phyloP scores from a whole-genome alignment of 2,888 invertebrate genomes.

The Pedicia rivosa region DNA sequence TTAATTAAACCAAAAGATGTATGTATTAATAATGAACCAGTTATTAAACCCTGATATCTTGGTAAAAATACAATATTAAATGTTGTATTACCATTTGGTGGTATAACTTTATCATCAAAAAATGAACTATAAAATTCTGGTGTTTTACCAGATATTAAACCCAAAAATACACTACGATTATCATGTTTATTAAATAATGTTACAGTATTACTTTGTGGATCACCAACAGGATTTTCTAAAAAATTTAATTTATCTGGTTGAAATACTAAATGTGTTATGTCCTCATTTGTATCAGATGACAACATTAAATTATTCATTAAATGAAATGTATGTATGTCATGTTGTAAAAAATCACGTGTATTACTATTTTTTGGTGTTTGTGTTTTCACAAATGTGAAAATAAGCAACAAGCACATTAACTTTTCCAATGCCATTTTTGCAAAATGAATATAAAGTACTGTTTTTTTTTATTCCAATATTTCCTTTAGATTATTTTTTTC shows the following conservation, averaged over 20 bases:
- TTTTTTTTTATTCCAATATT: too few species aligned
- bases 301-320: conserved; percentile 2
- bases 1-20: conserved; percentile 85
- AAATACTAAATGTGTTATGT: conserved; percentile 1
- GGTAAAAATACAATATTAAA: conserved; percentile 95
- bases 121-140: conserved; percentile 95
- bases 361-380: conserved; percentile 4
- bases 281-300: background rate
- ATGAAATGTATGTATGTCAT: conserved; percentile 2
- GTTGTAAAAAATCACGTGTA: conserved; percentile 3
- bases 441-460: too few species aligned
- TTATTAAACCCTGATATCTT: conserved; percentile 72
- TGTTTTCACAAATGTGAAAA: conserved; percentile 5
- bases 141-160: conserved; percentile 87
- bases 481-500: too few species aligned
- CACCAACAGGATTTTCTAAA: conserved; percentile 44
- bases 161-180: conserved; percentile 77
- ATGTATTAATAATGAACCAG: conserved; percentile 82
- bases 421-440: conserved; percentile 1
- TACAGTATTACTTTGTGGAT: conserved; percentile 72
- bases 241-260: conserved; percentile 4
- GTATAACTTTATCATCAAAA: conserved; percentile 89
- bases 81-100: conserved; percentile 81
- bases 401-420: conserved; percentile 2
- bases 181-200: conserved; percentile 73